Base-by-base conservation (phyloP, 2,888 invertebrate genomes). In the Tuberolachnus salignus region DNA sequence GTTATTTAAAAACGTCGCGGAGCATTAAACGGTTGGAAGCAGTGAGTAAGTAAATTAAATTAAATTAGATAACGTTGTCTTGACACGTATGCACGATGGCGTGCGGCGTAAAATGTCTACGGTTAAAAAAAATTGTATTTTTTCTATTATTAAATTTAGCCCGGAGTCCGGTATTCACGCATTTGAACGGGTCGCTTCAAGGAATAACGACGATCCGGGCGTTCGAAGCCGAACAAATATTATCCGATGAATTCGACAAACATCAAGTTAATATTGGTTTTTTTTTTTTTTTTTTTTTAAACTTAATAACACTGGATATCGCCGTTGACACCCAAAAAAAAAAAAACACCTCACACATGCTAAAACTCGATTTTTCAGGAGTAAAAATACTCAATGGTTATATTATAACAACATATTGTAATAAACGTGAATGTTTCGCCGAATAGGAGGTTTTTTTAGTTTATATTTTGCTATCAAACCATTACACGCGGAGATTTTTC, bases 121-220 rank as follows among this genome's bases (percentile, higher is more conserved):
- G 8, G 8, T 9, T 53, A 8, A 9, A 9, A 19, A 10, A 10
- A n/a, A n/a, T 9, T 6, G n/a, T 51, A 53, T 53, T 53, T 19
- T 19, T 34, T 34, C 34, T 34, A 34, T 34, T 34, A 34, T 53
- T 11, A 4, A 53, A 8, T 85, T 55, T 87, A 94, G 94, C 95
- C 82, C 91, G 96, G 81, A 96, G 96, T 83, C 98, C 98, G 0
- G 94, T 98, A 19, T 98, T 96, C 87, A 92, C 94, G 1, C 97
- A 97, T 84, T 87, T 98, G 83, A 94, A 92, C 84, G 93, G 95
- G 34, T 91, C 95, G 0, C 87, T 98, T 8, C 92, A 94, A 85
- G 98, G 98, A 0, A 88, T 98, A 81, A 91, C 94, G 0, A 97
- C 97, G 0, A 96, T 98, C 69, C 89, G 98, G 74, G 94, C 97